Evolutionary conservation across 2,113 vertebrate species (phyloP).

Genomic region (Pogonocichla stellata): DNA sequence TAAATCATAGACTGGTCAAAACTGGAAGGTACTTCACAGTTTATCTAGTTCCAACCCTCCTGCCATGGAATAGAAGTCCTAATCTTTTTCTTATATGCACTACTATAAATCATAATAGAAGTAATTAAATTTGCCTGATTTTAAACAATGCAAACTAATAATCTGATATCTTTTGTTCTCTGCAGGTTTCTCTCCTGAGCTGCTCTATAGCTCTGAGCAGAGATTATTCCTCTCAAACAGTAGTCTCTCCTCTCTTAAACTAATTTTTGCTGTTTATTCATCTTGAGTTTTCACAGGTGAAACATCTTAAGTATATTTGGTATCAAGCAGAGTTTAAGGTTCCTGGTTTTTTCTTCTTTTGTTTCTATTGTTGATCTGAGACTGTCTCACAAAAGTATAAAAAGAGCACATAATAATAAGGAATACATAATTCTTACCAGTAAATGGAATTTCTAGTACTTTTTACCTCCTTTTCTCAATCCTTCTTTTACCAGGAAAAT

Average conservation of each 20-base stretch:
- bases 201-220: neutral
- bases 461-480: neutral
- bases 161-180: neutral
- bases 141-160: neutral
- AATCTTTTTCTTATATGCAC: neutral
- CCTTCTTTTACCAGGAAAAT: neutral
- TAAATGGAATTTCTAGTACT: neutral
- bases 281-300: neutral
- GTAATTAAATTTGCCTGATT: neutral
- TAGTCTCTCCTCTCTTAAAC: neutral
- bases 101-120: neutral
- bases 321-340: neutral
- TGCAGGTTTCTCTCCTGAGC: neutral
- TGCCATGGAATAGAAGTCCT: neutral
- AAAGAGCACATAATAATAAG: neutral
- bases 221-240: neutral
- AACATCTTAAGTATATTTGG: neutral
- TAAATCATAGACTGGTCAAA: neutral
- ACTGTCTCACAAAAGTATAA: neutral
- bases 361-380: neutral
- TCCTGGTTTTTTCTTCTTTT: neutral
- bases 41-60: neutral
- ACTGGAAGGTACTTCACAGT: neutral
- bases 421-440: neutral
- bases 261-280: neutral